A percentile compares a stretch with the other conserved stretches of the same genome.
Conservation (phyloP, 2,113 vertebrate genomes). For the Phrynocephalus versicolor region DNA sequence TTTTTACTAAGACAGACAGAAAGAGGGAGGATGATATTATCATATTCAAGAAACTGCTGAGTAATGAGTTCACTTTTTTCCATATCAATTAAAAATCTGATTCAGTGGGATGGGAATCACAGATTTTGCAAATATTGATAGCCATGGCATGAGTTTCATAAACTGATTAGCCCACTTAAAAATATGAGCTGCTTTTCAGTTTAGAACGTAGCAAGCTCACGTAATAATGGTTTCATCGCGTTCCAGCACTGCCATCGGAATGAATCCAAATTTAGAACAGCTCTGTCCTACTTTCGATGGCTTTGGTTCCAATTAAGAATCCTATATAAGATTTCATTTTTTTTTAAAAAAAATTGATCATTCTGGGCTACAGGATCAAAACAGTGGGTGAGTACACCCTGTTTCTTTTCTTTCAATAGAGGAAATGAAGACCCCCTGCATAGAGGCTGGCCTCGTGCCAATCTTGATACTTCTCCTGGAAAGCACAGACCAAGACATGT, state of each 20-base stretch:
- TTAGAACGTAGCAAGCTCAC: background rate
- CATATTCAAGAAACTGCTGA: background rate
- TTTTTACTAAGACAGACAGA: background rate
- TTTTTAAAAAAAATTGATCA: background rate
- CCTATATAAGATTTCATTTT: background rate
- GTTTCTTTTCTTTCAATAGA: constrained; percentile 64
- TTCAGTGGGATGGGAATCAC: background rate
- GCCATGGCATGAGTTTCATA: background rate
- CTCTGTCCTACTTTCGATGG: background rate
- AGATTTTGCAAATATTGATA: background rate
- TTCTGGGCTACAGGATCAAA: background rate
- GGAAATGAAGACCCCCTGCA: constrained; percentile 80
- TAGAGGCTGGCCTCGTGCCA: constrained; percentile 81
- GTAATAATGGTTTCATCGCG: background rate
- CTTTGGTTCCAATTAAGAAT: background rate
- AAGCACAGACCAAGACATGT: constrained; percentile 80
- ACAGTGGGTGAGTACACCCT: background rate
- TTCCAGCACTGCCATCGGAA: background rate
- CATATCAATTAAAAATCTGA: background rate
- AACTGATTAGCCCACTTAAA: background rate
- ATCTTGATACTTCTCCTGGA: constrained; percentile 82
- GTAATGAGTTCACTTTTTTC: background rate
- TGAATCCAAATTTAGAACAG: constrained; percentile 3
- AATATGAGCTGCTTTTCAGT: background rate
- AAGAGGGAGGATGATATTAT: background rate